phyloP scores from a whole-genome alignment of 2,888 invertebrate genomes.

The Mycalesis mineus region DNA sequence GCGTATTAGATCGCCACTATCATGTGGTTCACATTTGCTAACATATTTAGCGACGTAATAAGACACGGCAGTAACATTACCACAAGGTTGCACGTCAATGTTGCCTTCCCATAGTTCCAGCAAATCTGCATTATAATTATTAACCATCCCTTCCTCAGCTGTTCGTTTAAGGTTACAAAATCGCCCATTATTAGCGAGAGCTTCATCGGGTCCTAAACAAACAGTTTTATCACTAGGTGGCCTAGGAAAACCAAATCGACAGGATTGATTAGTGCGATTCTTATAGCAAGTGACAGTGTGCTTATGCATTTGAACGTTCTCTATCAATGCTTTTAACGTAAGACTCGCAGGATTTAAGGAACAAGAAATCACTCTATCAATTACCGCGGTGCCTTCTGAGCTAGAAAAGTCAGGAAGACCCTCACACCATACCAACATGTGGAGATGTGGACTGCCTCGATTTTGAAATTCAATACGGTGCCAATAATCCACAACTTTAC shows the following conservation, averaged over 20 bases:
- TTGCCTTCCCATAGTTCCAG: conserved; percentile 39
- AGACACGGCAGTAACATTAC: conserved; percentile 38
- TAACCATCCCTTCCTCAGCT: conserved; percentile 24
- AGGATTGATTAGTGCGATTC: background rate
- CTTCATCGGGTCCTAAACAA: conserved; percentile 37
- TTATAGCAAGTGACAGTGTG: background rate
- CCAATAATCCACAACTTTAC: too few species aligned
- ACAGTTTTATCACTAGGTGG: background rate
- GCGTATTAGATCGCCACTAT: conserved; percentile 18
- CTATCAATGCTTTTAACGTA: too few species aligned
- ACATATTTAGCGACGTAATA: conserved; percentile 41
- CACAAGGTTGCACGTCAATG: conserved; percentile 45
- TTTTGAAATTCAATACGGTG: too few species aligned
- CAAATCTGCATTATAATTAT: conserved; percentile 40
- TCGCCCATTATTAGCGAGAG: conserved; percentile 37
- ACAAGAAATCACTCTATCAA: too few species aligned
- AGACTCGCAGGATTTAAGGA: too few species aligned
- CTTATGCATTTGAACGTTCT: too few species aligned
- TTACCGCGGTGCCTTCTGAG: too few species aligned
- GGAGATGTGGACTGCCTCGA: too few species aligned
- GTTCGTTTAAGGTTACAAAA: conserved; percentile 38
- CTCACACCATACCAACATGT: too few species aligned
- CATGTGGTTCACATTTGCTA: conserved; percentile 36
- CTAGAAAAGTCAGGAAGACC: too few species aligned
- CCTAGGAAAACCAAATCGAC: background rate